These are phyloP conservation scores for Rhynchopsitta pachyrhyncha DNA, from an alignment of 2,113 vertebrate species.

Conservation along the genomic window DNA sequence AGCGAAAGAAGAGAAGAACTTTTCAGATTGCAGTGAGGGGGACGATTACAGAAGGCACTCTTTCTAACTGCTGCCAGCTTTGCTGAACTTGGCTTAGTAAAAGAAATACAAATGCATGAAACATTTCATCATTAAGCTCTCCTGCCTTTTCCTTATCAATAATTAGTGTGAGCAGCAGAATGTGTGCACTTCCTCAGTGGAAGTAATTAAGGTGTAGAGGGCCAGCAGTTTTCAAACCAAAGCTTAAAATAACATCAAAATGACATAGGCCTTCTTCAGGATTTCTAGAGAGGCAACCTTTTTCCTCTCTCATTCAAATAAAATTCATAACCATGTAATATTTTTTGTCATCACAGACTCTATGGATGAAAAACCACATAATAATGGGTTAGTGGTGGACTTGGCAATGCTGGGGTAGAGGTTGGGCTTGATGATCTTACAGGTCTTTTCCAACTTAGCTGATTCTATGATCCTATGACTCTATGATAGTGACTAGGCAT, in stretches of 20 bases:
- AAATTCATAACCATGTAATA: fast-evolving
- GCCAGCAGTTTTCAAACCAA: conserved; percentile 28
- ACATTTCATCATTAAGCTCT: neutral
- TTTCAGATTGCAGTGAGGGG: neutral
- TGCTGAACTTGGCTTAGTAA: neutral
- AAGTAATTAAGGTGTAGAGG: neutral
- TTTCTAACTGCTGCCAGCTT: neutral
- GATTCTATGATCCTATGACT: neutral
- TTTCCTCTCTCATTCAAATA: neutral
- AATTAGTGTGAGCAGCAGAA: conserved; percentile 28
- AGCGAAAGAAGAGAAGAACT: neutral
- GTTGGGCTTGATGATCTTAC: neutral
- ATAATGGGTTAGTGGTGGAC: neutral
- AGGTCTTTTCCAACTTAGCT: neutral
- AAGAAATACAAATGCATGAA: neutral
- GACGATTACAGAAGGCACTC: neutral
- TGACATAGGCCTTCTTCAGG: neutral
- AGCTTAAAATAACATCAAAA: neutral
- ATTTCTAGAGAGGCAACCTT: neutral
- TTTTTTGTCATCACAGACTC: neutral
- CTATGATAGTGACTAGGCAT: neutral
- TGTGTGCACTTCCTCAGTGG: neutral
- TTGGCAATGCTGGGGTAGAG: neutral
- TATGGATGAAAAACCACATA: neutral
- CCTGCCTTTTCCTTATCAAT: conserved; percentile 8